Conservation (phyloP, 2,888 invertebrate genomes). For the Hirtodrosophila duncani region DNA sequence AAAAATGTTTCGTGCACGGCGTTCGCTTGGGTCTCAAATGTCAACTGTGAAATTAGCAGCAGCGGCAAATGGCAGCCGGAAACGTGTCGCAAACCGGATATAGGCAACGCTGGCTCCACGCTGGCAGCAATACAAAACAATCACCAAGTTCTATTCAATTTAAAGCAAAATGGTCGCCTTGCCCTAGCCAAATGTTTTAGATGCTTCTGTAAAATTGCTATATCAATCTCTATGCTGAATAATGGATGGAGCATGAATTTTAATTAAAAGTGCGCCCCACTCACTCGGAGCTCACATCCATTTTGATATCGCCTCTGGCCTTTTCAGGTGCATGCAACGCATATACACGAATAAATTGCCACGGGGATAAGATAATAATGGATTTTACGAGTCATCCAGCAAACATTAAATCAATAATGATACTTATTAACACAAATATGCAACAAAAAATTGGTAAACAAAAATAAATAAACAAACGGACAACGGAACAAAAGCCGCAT, state of each 20-base stretch:
- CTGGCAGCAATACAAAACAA: constrained; percentile 10
- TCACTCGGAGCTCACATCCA: constrained; percentile 19
- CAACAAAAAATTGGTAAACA: constrained; percentile 7
- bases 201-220: constrained; percentile 27
- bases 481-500: constrained; percentile 46
- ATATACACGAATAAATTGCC: constrained; percentile 31
- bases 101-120: constrained; percentile 52
- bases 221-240: no score
- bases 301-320: constrained; percentile 37
- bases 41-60: constrained; percentile 58
- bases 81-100: constrained; percentile 70
- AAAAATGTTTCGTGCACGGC: constrained; percentile 6
- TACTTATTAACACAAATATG: constrained; percentile 13
- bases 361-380: constrained; percentile 62
- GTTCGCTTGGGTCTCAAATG: constrained; percentile 38
- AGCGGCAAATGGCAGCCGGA: constrained; percentile 68
- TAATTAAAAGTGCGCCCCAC: constrained; percentile 35
- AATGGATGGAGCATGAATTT: constrained; percentile 43
- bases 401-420: constrained; percentile 35
- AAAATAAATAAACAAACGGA: constrained; percentile 20
- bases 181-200: constrained; percentile 17
- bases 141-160: constrained; percentile 30
- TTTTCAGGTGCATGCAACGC: constrained; percentile 26
- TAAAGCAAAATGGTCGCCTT: constrained; percentile 31
- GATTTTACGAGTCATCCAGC: constrained; percentile 45